These are phyloP conservation scores for Wiebesia pumilae DNA, from an alignment of 1,140 invertebrate species.

Conservation along the genomic window DNA sequence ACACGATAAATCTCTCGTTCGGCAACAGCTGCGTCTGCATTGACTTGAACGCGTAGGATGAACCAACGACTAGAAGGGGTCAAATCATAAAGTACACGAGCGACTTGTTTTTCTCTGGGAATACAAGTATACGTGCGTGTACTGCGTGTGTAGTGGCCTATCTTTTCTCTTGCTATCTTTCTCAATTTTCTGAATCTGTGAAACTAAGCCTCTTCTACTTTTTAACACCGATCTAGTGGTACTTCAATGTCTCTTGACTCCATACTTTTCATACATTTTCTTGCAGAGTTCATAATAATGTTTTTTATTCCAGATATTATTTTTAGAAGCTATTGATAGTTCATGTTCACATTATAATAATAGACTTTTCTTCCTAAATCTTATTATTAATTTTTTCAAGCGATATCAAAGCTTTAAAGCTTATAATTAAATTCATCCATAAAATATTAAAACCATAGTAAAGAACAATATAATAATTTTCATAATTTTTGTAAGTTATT, in stretches of 20 bases:
- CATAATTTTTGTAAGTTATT: neutral
- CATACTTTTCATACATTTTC: neutral
- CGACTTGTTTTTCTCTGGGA: neutral
- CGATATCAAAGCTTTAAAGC: neutral
- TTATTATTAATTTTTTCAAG: neutral
- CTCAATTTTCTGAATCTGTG: neutral
- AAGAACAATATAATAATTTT: neutral
- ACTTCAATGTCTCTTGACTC: neutral
- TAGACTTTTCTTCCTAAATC: neutral
- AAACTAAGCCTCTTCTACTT: neutral
- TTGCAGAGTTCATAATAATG: too few relatives aligned
- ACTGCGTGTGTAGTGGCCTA: constrained; percentile 22
- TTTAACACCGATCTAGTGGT: too few relatives aligned
- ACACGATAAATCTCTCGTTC: constrained; percentile 45
- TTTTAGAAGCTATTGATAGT: neutral
- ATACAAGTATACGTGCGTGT: neutral
- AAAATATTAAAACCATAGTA: neutral
- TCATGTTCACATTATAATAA: too few relatives aligned
- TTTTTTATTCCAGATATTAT: neutral
- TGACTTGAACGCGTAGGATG: neutral
- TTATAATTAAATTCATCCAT: neutral
- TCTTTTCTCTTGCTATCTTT: constrained; percentile 16
- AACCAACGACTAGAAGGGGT: neutral
- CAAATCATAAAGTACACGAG: constrained; percentile 47
- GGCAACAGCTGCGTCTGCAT: constrained; percentile 50